Evolutionary conservation across 1,140 invertebrate genomes (phyloP).

Genomic region (Diachasmimorpha longicaudata): DNA sequence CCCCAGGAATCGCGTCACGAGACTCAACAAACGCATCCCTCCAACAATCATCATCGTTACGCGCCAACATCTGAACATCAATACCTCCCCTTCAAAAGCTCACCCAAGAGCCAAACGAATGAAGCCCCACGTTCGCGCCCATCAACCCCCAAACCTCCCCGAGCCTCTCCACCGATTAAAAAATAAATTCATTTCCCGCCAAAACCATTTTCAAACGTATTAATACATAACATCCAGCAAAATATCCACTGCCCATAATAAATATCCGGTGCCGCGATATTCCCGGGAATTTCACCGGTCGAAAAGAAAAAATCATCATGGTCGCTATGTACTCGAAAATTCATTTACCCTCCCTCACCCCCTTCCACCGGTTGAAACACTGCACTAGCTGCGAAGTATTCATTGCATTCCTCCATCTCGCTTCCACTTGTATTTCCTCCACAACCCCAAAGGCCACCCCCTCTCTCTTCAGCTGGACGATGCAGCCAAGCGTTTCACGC

Average conservation of each 20-base stretch:
- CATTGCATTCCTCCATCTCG: not conserved
- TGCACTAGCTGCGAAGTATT: not conserved
- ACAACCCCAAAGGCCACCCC: not conserved
- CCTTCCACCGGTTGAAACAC: not conserved
- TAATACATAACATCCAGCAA: too few relatives aligned
- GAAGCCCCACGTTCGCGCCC: not conserved
- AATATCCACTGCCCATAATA: too few relatives aligned
- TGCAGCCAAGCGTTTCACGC: constrained; percentile 61
- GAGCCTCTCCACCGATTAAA: not conserved
- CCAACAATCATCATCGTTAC: not conserved
- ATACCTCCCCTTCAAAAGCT: not conserved
- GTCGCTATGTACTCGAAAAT: not conserved
- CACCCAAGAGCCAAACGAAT: not conserved
- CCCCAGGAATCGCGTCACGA: not conserved
- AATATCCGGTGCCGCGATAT: too few relatives aligned
- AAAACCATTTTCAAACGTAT: too few relatives aligned
- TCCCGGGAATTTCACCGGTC: too few relatives aligned
- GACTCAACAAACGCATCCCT: not conserved
- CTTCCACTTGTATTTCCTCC: not conserved
- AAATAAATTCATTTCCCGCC: not conserved
- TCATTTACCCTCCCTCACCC: not conserved
- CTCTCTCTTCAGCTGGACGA: constrained; percentile 25
- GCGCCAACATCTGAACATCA: not conserved
- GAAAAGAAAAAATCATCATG: not conserved
- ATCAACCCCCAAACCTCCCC: not conserved